A percentile compares a stretch with the other conserved stretches of the same genome.
Conservation (phyloP, 2,888 invertebrate genomes). For the Caenorhabditis becei region DNA sequence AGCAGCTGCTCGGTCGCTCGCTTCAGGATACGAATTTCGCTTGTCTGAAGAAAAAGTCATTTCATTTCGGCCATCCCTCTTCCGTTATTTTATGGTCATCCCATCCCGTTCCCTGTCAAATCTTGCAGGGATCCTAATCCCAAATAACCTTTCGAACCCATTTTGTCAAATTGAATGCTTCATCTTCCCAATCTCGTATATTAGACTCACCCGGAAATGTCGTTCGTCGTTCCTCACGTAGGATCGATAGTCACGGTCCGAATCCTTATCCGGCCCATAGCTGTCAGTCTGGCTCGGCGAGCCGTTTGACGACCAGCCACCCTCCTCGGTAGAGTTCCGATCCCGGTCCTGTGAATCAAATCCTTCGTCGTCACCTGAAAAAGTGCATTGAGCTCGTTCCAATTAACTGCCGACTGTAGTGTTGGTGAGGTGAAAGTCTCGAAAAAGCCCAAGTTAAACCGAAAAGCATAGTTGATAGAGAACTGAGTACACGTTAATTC, state of each 20-base stretch:
- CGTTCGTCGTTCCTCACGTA: conserved; percentile 32
- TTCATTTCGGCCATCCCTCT: conserved; percentile 7
- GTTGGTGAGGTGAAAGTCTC: neutral
- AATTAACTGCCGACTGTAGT: too few relatives aligned
- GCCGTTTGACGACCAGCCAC: conserved; percentile 55
- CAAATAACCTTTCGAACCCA: neutral
- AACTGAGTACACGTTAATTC: neutral
- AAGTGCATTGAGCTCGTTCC: neutral
- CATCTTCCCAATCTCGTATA: too few relatives aligned
- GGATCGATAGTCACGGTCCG: conserved; percentile 48
- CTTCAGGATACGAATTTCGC: conserved; percentile 67
- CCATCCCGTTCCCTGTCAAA: too few relatives aligned
- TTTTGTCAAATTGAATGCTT: neutral
- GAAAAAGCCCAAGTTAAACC: conserved; percentile 3
- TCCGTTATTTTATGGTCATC: conserved; percentile 15
- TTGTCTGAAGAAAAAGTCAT: conserved; percentile 38
- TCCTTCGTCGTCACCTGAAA: conserved; percentile 57
- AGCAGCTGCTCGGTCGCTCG: conserved; percentile 60
- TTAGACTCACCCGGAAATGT: conserved; percentile 34
- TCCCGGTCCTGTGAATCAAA: conserved; percentile 56
- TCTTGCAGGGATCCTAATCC: too few relatives aligned
- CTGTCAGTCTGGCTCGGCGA: conserved; percentile 48
- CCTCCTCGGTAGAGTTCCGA: conserved; percentile 48
- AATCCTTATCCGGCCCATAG: conserved; percentile 55
- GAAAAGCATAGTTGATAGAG: neutral